Base-by-base conservation (phyloP, 2,113 vertebrate species). In the Hyla sarda region DNA sequence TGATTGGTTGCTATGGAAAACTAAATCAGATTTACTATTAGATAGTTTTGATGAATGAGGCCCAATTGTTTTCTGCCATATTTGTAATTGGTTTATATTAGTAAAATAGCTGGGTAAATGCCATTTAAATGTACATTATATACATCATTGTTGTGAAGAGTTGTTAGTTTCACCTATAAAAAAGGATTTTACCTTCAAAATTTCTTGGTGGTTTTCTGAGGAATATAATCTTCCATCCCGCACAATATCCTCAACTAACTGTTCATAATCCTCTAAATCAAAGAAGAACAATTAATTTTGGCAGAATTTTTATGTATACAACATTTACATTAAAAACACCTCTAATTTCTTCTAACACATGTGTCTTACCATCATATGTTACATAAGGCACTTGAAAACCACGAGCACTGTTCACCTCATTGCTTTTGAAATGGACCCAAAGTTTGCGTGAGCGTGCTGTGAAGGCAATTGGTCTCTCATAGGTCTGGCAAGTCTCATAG, bases 381-480 rank as follows among this genome's bases (percentile, higher is more conserved):
- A 99, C 98, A 0, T 99, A 99, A 71, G 98, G 97, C 89, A 99
- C 99, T 94, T 99, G 97, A 91, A 99, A 99, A 88, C 98, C 98
- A 0, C 97, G 93, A 78, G 97, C 97, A 0, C 97, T 98, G 95
- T 99, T 99, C 87, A 95, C 96, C 87, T 99, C 98, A 0, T 98
- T 99, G 75, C 97, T 98, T 93, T 99, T 99, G 90, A 99, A 99
- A 91, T 97, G 97, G 89, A 99, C 97, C 97, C 98, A 99, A 80
- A 99, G 97, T 10, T 98, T 97, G 3, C 98, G 93, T 21, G 98
- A 99, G 72, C 98, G 97, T 52, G 98, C 97, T 0, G 98, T 99
- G 94, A 99, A 99, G 88, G 98, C 98, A 0, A 99, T 99, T 52
- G 98, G 98, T 16, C 98, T 93, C 91, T 99, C 98, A 0, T 99